Percentiles rank a stretch among this genome's conserved stretches.
phyloP scores from a whole-genome alignment of 2,797 vertebrate genomes.

The Hylomyscus alleni region DNA sequence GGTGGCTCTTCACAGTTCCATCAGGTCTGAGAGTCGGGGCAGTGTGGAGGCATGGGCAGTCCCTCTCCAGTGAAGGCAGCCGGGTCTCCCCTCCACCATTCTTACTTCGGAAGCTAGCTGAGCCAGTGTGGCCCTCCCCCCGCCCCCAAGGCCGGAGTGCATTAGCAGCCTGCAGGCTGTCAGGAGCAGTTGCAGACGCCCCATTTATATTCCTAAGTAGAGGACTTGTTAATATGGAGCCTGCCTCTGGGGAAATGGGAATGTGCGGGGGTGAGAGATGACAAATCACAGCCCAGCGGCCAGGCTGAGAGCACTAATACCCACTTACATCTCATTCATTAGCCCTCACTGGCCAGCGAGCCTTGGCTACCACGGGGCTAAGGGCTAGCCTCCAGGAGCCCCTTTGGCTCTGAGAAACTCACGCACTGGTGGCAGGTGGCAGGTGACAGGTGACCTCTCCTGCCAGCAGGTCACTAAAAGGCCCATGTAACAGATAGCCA shows the following conservation, averaged over 20 bases:
- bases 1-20: neutral
- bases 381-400: neutral
- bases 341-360: neutral
- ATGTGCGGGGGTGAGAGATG: slow-evolving; percentile 50
- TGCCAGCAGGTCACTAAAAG: neutral
- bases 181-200: slow-evolving; percentile 50
- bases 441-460: neutral
- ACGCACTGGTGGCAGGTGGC: neutral
- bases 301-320: slow-evolving; percentile 25
- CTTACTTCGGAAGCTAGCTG: neutral
- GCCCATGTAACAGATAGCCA: neutral
- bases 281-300: slow-evolving; percentile 41
- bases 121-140: neutral
- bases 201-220: slow-evolving; percentile 73
- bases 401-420: neutral
- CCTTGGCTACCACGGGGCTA: neutral
- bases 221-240: slow-evolving; percentile 71
- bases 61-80: neutral
- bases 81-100: neutral
- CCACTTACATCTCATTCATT: slow-evolving; percentile 48
- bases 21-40: neutral
- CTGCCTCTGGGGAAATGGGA: slow-evolving; percentile 72
- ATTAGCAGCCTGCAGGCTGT: slow-evolving; percentile 1
- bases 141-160: neutral
- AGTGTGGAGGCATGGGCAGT: no score